phyloP scores from a whole-genome alignment of 2,888 invertebrate species.

The Parnassius smintheus region DNA sequence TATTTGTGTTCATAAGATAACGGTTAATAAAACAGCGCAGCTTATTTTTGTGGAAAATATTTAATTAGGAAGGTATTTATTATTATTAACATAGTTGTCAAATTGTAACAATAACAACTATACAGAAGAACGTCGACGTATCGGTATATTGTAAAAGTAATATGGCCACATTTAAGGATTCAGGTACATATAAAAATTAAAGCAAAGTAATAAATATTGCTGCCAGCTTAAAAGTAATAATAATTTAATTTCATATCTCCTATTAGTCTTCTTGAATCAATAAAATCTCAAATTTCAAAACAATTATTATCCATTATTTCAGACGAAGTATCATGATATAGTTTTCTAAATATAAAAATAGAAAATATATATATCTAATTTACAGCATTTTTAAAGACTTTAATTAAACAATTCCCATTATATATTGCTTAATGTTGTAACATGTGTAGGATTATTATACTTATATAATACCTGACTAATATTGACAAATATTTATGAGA shows the following conservation, averaged over 20 bases:
- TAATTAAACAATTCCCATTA: constrained; percentile 31
- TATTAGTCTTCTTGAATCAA: constrained; percentile 67
- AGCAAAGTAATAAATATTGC: constrained; percentile 66
- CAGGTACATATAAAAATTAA: constrained; percentile 74
- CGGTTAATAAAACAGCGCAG: constrained; percentile 12
- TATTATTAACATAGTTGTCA: constrained; percentile 70
- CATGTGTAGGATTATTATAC: constrained; percentile 27
- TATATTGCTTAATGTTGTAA: constrained; percentile 29
- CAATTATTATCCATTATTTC: constrained; percentile 61
- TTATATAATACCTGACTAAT: constrained; percentile 26
- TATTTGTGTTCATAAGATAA: too few relatives aligned
- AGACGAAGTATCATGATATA: constrained; percentile 60
- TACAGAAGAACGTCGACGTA: constrained; percentile 53
- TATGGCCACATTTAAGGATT: constrained; percentile 78
- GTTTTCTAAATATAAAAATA: constrained; percentile 60
- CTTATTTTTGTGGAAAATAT: constrained; percentile 59
- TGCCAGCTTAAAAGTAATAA: constrained; percentile 61
- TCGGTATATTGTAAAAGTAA: constrained; percentile 59
- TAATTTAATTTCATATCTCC: constrained; percentile 73
- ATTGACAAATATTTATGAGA: constrained; percentile 38
- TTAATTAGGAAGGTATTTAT: constrained; percentile 70
- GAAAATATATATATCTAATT: constrained; percentile 57
- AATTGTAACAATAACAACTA: constrained; percentile 55
- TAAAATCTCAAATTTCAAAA: constrained; percentile 65
- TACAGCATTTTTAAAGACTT: constrained; percentile 49